phyloP scores from a whole-genome alignment of 2,113 vertebrate species.

The Clinocottus analis region DNA sequence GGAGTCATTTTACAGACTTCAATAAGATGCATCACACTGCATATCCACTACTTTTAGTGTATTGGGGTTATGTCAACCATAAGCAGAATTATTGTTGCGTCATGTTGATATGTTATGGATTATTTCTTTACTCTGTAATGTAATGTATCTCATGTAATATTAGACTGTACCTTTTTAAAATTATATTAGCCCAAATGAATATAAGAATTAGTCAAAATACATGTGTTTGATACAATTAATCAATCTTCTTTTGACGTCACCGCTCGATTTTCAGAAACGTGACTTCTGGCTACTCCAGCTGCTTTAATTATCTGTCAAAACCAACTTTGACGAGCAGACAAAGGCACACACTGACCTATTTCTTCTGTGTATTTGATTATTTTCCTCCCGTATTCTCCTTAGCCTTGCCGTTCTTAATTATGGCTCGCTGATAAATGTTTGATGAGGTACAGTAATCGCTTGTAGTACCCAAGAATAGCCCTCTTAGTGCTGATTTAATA shows the following conservation, averaged over 20 bases:
- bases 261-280: not conserved
- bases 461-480: conserved; percentile 64
- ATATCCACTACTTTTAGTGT: not conserved
- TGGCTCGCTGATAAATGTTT: conserved; percentile 71
- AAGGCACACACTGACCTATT: not conserved
- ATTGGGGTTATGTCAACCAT: not conserved
- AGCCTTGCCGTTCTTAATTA: conserved; percentile 44
- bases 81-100: not conserved
- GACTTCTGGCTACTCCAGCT: not conserved
- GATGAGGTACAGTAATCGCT: conserved; percentile 70
- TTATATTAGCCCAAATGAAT: not conserved
- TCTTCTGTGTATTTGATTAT: not conserved
- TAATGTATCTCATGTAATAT: not conserved
- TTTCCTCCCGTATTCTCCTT: not conserved
- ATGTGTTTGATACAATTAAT: not conserved
- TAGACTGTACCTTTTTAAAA: no score
- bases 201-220: not conserved
- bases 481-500: conserved; percentile 69
- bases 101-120: not conserved
- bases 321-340: not conserved
- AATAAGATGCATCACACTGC: not conserved
- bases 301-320: not conserved
- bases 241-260: not conserved
- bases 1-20: not conserved
- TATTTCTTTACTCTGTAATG: not conserved